These are phyloP conservation scores for Lepetodrilus schrolli DNA, from an alignment of 2,888 invertebrate genomes.

Conservation along the genomic window DNA sequence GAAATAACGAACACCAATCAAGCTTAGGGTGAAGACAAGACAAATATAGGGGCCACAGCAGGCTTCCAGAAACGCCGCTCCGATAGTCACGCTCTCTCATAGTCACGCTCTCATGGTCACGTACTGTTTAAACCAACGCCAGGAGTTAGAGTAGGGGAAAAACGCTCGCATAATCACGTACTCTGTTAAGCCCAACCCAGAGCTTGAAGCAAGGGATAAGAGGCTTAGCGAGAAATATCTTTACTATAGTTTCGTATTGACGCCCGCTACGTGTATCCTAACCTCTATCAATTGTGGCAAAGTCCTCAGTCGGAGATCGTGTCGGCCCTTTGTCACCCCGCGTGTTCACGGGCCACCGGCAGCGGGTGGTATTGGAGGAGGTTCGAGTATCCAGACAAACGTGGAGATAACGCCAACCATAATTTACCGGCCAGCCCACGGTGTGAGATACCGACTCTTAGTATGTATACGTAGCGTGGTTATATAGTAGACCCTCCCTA, in stretches of 20 bases:
- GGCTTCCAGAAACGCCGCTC: background rate
- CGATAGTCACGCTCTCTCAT: too few relatives aligned
- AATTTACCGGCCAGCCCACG: background rate
- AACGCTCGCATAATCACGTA: background rate
- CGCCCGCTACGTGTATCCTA: background rate
- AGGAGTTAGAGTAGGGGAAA: background rate
- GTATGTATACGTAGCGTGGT: too few relatives aligned
- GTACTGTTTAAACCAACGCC: background rate
- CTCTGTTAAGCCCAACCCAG: background rate
- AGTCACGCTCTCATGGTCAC: background rate
- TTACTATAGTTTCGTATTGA: background rate
- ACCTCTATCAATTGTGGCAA: background rate
- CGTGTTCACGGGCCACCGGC: background rate
- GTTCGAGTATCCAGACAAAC: background rate
- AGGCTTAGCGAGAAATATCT: background rate
- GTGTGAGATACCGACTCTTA: background rate
- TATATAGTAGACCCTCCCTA: too few relatives aligned
- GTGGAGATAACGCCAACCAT: background rate
- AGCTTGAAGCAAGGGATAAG: background rate
- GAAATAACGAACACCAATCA: background rate
- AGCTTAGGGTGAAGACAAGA: background rate
- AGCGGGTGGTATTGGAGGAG: background rate
- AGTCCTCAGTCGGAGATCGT: background rate
- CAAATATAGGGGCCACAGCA: conserved; percentile 1
- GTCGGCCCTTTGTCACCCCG: background rate